Evolutionary conservation across 2,888 invertebrate species (phyloP).

Genomic region (Caradrina kadenii): DNA sequence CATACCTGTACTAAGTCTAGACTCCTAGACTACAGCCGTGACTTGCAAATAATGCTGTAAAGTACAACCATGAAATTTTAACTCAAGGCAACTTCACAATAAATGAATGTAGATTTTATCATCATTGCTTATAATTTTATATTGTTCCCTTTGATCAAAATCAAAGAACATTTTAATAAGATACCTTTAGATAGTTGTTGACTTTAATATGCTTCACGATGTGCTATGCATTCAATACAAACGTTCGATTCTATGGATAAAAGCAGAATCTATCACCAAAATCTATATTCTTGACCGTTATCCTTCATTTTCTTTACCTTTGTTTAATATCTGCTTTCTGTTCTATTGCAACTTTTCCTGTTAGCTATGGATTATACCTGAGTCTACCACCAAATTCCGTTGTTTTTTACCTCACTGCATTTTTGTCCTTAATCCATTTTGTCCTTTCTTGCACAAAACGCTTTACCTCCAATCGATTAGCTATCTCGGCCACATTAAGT

Average conservation of each 20-base stretch:
- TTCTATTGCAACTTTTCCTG: background rate
- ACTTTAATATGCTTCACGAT: background rate
- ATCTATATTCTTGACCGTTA: slow-evolving; percentile 1
- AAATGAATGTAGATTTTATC: slow-evolving; percentile 66
- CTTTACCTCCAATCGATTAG: slow-evolving; percentile 49
- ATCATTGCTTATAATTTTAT: slow-evolving; percentile 57
- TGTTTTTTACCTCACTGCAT: background rate
- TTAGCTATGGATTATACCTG: background rate
- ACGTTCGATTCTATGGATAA: background rate
- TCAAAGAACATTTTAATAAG: slow-evolving; percentile 28
- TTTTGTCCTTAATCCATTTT: slow-evolving; percentile 8
- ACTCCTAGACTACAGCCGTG: slow-evolving; percentile 31
- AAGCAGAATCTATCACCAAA: background rate
- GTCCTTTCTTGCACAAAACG: slow-evolving; percentile 32
- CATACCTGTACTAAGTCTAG: slow-evolving; percentile 37
- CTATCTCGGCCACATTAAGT: slow-evolving; percentile 66
- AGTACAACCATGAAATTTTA: slow-evolving; percentile 55
- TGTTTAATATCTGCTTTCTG: background rate
- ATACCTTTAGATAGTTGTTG: slow-evolving; percentile 16
- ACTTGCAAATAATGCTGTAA: slow-evolving; percentile 57
- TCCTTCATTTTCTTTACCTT: slow-evolving; percentile 2
- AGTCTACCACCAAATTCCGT: slow-evolving; percentile 6
- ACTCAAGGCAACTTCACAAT: slow-evolving; percentile 52
- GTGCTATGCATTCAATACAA: background rate
- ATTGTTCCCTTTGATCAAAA: slow-evolving; percentile 45